Percentiles rank a stretch among this genome's conserved stretches.
phyloP scores from a whole-genome alignment of 92 coral and sea anemone genomes.

The Pocillopora grandis region DNA sequence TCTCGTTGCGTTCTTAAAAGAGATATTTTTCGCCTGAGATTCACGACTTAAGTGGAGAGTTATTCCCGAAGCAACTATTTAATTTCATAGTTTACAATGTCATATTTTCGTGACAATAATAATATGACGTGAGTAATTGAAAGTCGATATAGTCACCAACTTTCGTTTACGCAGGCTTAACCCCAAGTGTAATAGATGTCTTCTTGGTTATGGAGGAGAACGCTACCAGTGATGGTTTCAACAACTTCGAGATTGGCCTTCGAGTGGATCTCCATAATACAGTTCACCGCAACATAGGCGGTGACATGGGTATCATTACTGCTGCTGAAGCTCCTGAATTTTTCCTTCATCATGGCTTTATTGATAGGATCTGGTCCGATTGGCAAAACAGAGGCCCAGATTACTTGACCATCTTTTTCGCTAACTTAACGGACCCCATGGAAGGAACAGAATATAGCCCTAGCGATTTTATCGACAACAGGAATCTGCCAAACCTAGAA shows the following conservation, averaged over 20 bases:
- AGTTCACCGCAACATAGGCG: constrained; percentile 23
- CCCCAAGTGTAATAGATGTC: constrained; percentile 16
- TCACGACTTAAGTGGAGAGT: no score
- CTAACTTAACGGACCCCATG: neutral
- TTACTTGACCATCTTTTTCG: constrained; percentile 6
- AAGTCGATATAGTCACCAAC: neutral
- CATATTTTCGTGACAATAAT: no score
- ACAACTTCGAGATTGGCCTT: constrained; percentile 9
- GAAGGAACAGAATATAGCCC: constrained; percentile 6
- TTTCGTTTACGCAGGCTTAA: neutral
- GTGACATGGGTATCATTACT: constrained; percentile 3
- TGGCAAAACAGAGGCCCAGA: constrained; percentile 3
- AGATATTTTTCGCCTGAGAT: no score
- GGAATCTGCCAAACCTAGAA: neutral
- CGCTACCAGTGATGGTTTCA: neutral
- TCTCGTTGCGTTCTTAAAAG: no score
- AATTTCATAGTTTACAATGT: no score
- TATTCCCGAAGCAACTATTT: no score
- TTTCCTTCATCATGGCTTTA: constrained; percentile 28
- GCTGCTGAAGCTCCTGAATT: constrained; percentile 35
- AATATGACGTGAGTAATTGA: no score
- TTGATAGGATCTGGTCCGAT: constrained; percentile 34
- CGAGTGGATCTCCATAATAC: constrained; percentile 23
- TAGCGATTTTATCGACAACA: constrained; percentile 6
- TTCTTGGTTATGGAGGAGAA: neutral